Conservation (phyloP, 2,113 vertebrate species). For the Protobothrops mucrosquamatus region DNA sequence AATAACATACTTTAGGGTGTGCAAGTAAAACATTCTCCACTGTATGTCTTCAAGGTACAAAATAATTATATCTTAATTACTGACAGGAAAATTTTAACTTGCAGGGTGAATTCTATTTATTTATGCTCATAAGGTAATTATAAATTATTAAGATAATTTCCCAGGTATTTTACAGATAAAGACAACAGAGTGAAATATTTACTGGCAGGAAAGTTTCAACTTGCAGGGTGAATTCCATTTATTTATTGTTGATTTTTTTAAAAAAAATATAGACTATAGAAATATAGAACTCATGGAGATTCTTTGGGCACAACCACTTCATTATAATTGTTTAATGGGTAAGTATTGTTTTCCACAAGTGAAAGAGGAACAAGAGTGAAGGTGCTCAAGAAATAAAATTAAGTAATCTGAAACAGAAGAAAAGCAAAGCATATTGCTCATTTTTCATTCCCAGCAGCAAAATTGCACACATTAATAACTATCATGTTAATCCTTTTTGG, state of each 20-base stretch:
- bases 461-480: not conserved
- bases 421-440: not conserved
- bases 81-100: not conserved
- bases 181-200: not conserved
- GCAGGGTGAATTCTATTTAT: not conserved
- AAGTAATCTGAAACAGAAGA: not conserved
- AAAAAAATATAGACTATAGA: not conserved
- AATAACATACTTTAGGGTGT: not conserved
- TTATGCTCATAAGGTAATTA: not conserved
- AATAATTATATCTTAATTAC: constrained; percentile 17
- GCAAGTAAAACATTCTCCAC: not conserved
- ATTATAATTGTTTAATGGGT: not conserved
- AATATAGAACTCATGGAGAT: not conserved
- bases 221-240: not conserved
- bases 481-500: not conserved
- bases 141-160: not conserved
- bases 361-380: not conserved
- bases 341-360: not conserved
- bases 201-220: not conserved
- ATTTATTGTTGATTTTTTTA: not conserved
- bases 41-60: not conserved
- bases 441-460: not conserved
- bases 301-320: not conserved
- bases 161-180: not conserved
- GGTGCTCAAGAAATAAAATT: not conserved